Base-by-base conservation (phyloP, 2,888 invertebrate genomes). In the Sarcophaga rosellei region DNA sequence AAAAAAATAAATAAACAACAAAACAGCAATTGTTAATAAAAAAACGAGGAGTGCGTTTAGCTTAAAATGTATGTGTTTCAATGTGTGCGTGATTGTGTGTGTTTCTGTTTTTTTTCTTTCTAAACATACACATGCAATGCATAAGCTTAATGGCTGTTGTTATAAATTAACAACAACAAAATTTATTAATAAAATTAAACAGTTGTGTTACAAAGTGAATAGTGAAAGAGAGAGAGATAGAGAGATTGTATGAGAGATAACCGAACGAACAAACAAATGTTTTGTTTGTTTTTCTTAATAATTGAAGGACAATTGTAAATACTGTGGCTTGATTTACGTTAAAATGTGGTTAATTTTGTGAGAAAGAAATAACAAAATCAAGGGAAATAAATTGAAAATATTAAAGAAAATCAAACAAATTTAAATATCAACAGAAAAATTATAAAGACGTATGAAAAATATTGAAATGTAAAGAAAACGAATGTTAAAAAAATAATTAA, bases 381-480 rank as follows among this genome's bases (percentile, higher is more conserved):
- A 12, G 0, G 4, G 47, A 4, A 11, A 47, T 47, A 5, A 69
- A 23, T 10, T 8, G 1, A 57, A 53, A 10, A 44, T 25, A 25
- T 25, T 25, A 45, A 23, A 35, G 17, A 12, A 4, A 45, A 59
- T 21, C 15, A 57, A 21, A 47, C 4, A 20, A 57, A 59, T 3
- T 25, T 25, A 45, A 78, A 53, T 15, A 53, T n/a, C 44, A 61
- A 8, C 15, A 12, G 63, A 23, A 66, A 75, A 68, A 68, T 35
- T 10, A 35, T 35, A 35, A 35, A 10, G 10, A 10, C 10, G 8
- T 35, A 35, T 35, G 3, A 25, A 25, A 25, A 25, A 25, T 25
- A 25, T 25, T 25, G 23, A 35, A 74, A 17, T 61, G 15, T 85
- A 77, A 68, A 81, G 45, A 35, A 69, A 57, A 73, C 57, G 62